These are phyloP conservation scores for Rattus norvegicus DNA, from an alignment of 2,113 vertebrate genomes.

Conservation along the genomic window GRCr8 NC_086024.1:60270001-60270500, in stretches of 20 bases:
- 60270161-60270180: not conserved
- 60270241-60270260: not conserved
- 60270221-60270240: not conserved
- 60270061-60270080: not conserved
- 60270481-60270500: not conserved
- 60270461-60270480: not conserved
- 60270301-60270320: not conserved
- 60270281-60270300: no score
- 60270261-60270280: not conserved
- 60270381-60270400: not conserved
- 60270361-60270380: no score
- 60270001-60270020: not conserved
- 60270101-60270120: not conserved
- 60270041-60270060: not conserved
- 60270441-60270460: not conserved
- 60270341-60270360: not conserved
- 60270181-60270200: not conserved
- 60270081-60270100: not conserved
- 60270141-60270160: not conserved
- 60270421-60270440: not conserved
- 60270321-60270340: not conserved
- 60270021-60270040: fast-evolving
- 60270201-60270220: not conserved
- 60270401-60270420: not conserved
- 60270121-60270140: not conserved